Evolutionary conservation across 1,140 invertebrate species (phyloP), one percentile per base, ranked within the genome.

Genomic region (Drosophila kohkoa): DNA sequence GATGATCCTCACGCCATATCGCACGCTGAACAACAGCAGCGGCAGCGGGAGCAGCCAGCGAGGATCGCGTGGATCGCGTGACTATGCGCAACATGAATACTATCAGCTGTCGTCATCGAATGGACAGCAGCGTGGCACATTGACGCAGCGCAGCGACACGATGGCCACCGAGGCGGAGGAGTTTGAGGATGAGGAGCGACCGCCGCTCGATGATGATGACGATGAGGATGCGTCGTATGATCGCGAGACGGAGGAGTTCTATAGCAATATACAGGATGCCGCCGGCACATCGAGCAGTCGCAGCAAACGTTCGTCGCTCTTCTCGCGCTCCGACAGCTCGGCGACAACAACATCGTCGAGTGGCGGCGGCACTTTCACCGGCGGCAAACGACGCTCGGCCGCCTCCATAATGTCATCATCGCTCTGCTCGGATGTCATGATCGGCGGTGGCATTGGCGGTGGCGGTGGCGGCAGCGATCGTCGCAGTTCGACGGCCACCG

Each of bases 391-490:
- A 0, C 70, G 92, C 8, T 92, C 92, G 3, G 86, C 92, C 0
- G 87, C 92, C 13, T 92, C 92, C 25, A 92, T 92, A 0, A 77
- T 92, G n/a, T 92, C 91, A 25, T 91, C 90, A 5, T 92, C 92
- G 1, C 64, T 92, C 38, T 91, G 86, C 57, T 92, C 92, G 1
- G 92, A 92, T 60, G 60, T 90, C 1, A 81, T 92, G 75, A 55
- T 69, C 8, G 45, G 20, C 20, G 20, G 20, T 25, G 20, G 20
- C 20, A 55, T 69, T 6, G 45, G 20, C 20, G 20, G 20, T 25
- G 20, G 20, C 20, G 20, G 20, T 25, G 20, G 20, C 20, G 20
- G n/a, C 57, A 87, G 80, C 59, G 92, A 92, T 83, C 78, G 92
- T 1, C 72, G 92, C 11, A 92, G 92, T 60, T 92, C 92, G 32